Base-by-base conservation (phyloP, 2,888 invertebrate genomes). In the Trissolcus brochymenae region DNA sequence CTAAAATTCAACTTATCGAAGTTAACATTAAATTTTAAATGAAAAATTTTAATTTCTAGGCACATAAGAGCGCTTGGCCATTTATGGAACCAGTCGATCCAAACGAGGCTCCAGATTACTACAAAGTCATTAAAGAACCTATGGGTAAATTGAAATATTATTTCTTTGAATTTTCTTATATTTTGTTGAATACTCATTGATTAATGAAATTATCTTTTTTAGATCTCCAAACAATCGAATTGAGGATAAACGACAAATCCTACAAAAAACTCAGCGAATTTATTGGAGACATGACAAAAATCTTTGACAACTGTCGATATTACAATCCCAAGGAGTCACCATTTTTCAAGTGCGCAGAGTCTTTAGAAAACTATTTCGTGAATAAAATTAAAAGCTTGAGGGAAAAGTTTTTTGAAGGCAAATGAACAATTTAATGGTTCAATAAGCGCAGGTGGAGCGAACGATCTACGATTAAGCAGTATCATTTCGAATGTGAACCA, bases 281-380 rank as follows among this genome's bases (percentile, higher is more conserved):
- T 90, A 96, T 98, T 87, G 96, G 96, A 88, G 99, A 99, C 89
- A 96, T 98, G 94, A 98, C 97, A 79, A 97, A 97, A 90, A 97
- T 99, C 87, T 98, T 99, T 90, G 98, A 99, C 91, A 99, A 99
- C 90, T 99, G 99, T 92, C 95, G 98, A 81, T 96, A 97, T 88
- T 98, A 98, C 91, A 98, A 98, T 90, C 96, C 97, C 74, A 95
- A 95, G 87, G 97, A 97, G 89, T 97, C 98, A 16, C 95, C 96
- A 78, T 98, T 98, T 90, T 98, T 96, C 91, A 95, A 97, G 86
- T 98, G 98, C 91, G 98, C 98, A 19, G 98, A 98, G 89, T 94
- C 95, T 65, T 92, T 99, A 79, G 98, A 99, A 91, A 95, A 95
- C 76, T 98, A 95, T 90, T 98, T 99, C 91, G 96, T 96, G 88